Evolutionary conservation across 2,797 vertebrate genomes (phyloP).

Genomic region (Florisuga fusca): DNA sequence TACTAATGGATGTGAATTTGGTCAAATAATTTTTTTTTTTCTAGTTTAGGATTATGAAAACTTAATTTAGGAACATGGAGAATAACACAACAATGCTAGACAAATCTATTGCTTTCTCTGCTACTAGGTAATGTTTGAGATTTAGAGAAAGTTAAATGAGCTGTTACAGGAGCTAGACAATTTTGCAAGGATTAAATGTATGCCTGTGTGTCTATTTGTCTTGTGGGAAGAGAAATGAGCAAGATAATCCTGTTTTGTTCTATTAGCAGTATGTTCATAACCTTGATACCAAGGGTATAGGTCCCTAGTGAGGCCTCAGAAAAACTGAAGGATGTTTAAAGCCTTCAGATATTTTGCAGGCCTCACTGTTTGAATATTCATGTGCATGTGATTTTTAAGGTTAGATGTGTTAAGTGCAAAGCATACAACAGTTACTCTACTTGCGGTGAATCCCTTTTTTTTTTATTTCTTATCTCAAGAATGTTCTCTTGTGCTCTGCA

Average conservation of each 20-base stretch:
- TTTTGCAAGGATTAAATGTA: background rate
- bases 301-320: background rate
- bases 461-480: background rate
- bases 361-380: background rate
- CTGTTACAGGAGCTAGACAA: background rate
- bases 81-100: background rate
- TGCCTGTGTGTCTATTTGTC: background rate
- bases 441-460: background rate
- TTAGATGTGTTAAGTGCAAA: conserved; percentile 7
- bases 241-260: background rate
- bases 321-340: background rate
- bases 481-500: background rate
- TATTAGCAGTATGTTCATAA: background rate
- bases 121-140: background rate
- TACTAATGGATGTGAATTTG: conserved; percentile 64
- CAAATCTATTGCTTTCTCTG: background rate
- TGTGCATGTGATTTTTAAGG: background rate
- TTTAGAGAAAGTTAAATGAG: background rate
- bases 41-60: conserved; percentile 23
- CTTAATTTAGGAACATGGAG: background rate
- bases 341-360: background rate
- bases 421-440: background rate
- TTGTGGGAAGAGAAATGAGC: background rate
- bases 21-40: conserved; percentile 37
- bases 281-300: background rate